These are phyloP conservation scores for Caradrina clavipalpis DNA, from an alignment of 2,888 invertebrate genomes.

Conservation along the genomic window DNA sequence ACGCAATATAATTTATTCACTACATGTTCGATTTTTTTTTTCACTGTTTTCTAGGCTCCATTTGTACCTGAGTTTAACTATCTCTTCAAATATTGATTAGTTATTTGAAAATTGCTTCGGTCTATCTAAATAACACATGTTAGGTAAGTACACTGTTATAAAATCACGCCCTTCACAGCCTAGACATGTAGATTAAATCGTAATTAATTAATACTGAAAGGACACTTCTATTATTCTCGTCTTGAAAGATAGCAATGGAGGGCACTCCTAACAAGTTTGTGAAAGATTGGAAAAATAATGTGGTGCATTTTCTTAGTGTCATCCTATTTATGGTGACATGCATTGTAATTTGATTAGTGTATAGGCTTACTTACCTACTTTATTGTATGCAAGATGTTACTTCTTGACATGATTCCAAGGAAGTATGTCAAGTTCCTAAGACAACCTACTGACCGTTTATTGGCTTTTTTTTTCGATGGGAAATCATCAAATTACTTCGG, in stretches of 20 bases:
- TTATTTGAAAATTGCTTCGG: background rate
- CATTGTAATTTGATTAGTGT: conserved; percentile 57
- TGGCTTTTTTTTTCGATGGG: too few species aligned
- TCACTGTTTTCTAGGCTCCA: background rate
- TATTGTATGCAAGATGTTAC: conserved; percentile 11
- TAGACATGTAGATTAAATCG: conserved; percentile 32
- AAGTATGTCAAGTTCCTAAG: conserved; percentile 51
- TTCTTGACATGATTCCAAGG: conserved; percentile 36
- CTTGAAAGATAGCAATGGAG: conserved; percentile 32
- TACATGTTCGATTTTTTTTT: conserved; percentile 16
- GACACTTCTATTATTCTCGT: conserved; percentile 4
- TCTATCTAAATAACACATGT: background rate
- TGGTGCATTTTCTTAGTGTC: conserved; percentile 28
- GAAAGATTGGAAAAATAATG: conserved; percentile 37
- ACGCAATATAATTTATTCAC: background rate
- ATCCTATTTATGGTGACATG: conserved; percentile 35
- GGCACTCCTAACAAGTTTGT: conserved; percentile 20
- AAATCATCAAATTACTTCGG: too few species aligned
- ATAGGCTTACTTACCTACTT: background rate
- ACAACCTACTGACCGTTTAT: too few species aligned
- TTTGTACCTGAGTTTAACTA: background rate
- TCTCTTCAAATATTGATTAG: background rate
- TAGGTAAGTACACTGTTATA: background rate
- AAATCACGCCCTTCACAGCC: conserved; percentile 20
- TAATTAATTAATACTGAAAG: conserved; percentile 24